Conservation (phyloP, 2,113 vertebrate species). For the Heterochromis multidens region DNA sequence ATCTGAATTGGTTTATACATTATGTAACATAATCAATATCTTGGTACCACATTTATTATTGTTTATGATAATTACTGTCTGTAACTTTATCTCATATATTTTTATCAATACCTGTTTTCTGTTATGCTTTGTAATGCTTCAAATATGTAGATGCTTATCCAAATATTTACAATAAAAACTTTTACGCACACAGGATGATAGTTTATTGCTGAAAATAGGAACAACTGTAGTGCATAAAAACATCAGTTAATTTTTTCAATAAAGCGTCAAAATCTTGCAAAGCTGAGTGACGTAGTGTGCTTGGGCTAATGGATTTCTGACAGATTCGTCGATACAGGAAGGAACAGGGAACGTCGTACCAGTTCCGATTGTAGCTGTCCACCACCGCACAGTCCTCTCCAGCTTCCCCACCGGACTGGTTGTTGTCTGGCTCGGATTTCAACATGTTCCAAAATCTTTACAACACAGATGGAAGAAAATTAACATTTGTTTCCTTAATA, state of each 20-base stretch:
- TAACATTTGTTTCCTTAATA: not conserved
- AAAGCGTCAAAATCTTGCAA: not conserved
- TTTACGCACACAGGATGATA: not conserved
- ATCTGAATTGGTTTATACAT: not conserved
- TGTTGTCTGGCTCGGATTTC: not conserved
- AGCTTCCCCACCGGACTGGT: not conserved
- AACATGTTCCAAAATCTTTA: not conserved
- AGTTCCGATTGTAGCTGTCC: not conserved
- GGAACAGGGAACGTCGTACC: slow-evolving; percentile 3
- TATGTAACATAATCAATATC: not conserved
- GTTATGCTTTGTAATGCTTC: too few relatives aligned
- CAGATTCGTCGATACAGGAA: slow-evolving; percentile 5
- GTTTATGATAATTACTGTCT: not conserved
- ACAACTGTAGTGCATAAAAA: not conserved
- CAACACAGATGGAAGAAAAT: not conserved
- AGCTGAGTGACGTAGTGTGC: not conserved
- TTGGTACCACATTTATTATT: not conserved
- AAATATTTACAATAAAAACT: too few relatives aligned
- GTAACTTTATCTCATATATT: too few relatives aligned
- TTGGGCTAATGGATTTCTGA: not conserved
- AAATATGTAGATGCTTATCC: not conserved
- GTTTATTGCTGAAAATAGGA: not conserved
- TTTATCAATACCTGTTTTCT: too few relatives aligned
- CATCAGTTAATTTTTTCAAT: not conserved
- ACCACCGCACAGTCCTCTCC: slow-evolving; percentile 40